These are phyloP conservation scores for Capitulum mitella DNA, from an alignment of 2,888 invertebrate species.

Conservation along the genomic window DNA sequence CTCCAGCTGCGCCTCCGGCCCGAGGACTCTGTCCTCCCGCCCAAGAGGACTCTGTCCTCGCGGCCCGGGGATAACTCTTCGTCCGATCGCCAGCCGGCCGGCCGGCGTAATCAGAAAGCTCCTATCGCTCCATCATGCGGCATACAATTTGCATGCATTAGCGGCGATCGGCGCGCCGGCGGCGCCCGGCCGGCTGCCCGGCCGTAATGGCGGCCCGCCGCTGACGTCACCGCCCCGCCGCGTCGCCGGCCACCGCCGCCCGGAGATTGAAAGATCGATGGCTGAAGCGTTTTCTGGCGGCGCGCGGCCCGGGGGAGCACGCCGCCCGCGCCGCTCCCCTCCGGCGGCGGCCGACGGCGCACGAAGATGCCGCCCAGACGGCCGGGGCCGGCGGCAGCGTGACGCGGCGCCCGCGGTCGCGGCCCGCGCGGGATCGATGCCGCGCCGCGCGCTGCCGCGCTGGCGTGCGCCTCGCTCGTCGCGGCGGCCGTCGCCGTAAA, in stretches of 20 bases:
- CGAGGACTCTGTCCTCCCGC: neutral
- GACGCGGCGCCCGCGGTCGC: neutral
- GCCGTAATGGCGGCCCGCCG: slow-evolving; percentile 16
- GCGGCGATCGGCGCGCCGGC: neutral
- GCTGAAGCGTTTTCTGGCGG: neutral
- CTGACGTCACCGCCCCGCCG: neutral
- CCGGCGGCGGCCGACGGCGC: neutral
- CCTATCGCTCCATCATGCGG: slow-evolving; percentile 3
- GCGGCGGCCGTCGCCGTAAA: neutral
- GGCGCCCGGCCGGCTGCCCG: neutral
- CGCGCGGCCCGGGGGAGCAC: neutral
- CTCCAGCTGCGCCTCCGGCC: neutral
- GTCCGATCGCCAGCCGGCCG: neutral
- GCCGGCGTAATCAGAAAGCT: neutral
- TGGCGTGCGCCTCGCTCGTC: neutral
- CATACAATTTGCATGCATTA: slow-evolving; percentile 20
- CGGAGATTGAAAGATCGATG: slow-evolving; percentile 8
- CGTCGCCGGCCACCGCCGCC: neutral
- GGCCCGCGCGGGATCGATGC: neutral
- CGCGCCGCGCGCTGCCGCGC: neutral
- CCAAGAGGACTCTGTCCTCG: no score
- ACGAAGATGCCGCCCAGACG: neutral
- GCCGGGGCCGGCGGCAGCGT: neutral
- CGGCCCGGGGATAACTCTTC: no score
- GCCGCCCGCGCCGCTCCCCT: neutral